phyloP scores from a whole-genome alignment of 2,888 invertebrate species.

The Rhagonycha lutea region DNA sequence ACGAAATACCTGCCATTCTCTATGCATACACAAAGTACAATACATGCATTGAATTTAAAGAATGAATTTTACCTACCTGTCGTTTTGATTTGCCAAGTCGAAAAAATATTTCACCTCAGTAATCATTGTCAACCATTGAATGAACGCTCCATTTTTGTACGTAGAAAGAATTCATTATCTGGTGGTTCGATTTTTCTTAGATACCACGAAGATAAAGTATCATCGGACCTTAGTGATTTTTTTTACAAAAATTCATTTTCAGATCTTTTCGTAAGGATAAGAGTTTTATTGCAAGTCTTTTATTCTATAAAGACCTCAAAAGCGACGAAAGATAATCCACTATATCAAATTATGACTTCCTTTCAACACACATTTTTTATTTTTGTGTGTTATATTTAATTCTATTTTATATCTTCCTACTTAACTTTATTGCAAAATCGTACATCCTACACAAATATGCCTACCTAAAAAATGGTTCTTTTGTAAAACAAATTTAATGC shows the following conservation, averaged over 20 bases:
- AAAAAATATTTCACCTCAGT: constrained; percentile 52
- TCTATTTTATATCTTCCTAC: constrained; percentile 19
- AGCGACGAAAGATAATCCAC: constrained; percentile 30
- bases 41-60: constrained; percentile 42
- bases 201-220: constrained; percentile 42
- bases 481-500: not conserved
- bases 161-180: constrained; percentile 21
- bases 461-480: not conserved
- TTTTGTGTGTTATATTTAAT: constrained; percentile 7
- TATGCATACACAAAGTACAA: constrained; percentile 45
- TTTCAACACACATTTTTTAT: constrained; percentile 25
- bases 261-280: constrained; percentile 21
- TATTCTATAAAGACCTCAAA: constrained; percentile 12
- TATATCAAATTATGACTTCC: constrained; percentile 41
- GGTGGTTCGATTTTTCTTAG: constrained; percentile 38
- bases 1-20: constrained; percentile 52
- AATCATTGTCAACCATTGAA: constrained; percentile 50
- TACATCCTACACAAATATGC: not conserved
- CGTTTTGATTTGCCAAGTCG: constrained; percentile 52
- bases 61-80: constrained; percentile 52
- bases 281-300: constrained; percentile 31
- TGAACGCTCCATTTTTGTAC: constrained; percentile 30
- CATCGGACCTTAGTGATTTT: constrained; percentile 30
- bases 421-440: not conserved
- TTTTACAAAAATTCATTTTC: constrained; percentile 24